Evolutionary conservation across 53 echinoderm and acorn worm species (phyloP), one percentile per base, ranked within the genome.

Genomic region (Holothuria scabra): DNA sequence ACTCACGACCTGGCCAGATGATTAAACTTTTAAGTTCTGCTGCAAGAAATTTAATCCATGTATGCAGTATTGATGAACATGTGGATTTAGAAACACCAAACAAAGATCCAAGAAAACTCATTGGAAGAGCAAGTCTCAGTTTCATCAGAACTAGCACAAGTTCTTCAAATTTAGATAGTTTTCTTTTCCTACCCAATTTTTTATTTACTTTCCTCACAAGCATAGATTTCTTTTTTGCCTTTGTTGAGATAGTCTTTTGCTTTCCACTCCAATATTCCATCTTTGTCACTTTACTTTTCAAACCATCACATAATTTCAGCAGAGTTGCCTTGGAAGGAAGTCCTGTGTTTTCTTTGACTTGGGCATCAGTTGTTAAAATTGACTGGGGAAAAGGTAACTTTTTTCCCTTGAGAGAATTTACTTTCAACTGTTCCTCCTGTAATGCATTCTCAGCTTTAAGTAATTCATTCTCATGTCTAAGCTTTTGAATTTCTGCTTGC

Each of bases 11-110:
- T 2, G 91, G 91, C 88, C 85, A 80, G 9, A 65, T 58, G 0
- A 88, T 41, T 28, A 84, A 49, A 21, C 14, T 32, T 69, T 59
- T 80, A 30, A 91, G 69, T 46, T 88, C 88, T 12, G 21, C 0
- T 22, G 87, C 83, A 19, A 88, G 46, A 25, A 88, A 84, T 29
- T 87, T 76, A 22, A 90, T 80, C 86, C 90, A 90, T 1, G 86
- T 76, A 11, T 75, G 66, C 38, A 87, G 65, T 5, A 91, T 76
- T 3, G 28, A 58, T 10, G 83, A 88, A 18, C 37, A 72, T 28
- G 88, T 84, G 20, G 61, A 62, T 25, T 16, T 23, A 7, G 55
- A n/a, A 12, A 88, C 22, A n/a, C 26, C 22, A 62, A 88, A 88
- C 35, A 72, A 34, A 22, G 19, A 25, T 65, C 25, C 61, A 12